These are phyloP conservation scores for Hassar affinis DNA, from an alignment of 2,113 vertebrate species.

Conservation along the genomic window DNA sequence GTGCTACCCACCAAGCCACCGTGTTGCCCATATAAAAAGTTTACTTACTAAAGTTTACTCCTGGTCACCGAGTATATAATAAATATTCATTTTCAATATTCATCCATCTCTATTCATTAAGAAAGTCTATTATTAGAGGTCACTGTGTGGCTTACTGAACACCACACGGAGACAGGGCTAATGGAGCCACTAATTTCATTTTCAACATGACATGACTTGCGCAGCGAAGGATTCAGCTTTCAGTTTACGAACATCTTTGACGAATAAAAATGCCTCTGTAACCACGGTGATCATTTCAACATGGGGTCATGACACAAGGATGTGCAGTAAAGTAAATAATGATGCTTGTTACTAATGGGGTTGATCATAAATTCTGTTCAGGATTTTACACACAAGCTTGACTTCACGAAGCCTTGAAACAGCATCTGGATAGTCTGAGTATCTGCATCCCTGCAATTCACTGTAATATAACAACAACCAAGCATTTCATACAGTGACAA, in stretches of 20 bases:
- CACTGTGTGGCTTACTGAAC: not conserved
- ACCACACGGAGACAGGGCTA: not conserved
- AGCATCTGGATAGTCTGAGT: not conserved
- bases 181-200: not conserved
- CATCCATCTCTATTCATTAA: not conserved
- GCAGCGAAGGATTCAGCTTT: not conserved
- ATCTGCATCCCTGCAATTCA: not conserved
- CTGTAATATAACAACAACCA: too few species aligned
- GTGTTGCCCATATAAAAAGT: too few species aligned
- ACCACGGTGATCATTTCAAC: not conserved
- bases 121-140: not conserved
- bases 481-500: too few species aligned
- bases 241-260: not conserved
- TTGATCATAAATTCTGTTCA: not conserved
- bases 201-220: not conserved
- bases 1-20: too few species aligned
- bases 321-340: not conserved
- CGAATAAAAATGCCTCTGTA: not conserved
- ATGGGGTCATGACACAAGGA: not conserved
- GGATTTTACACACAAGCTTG: not conserved
- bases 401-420: not conserved
- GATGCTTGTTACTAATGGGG: not conserved
- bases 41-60: too few species aligned
- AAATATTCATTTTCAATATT: too few species aligned
- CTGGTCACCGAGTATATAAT: too few species aligned